Evolutionary conservation across 1,140 invertebrate genomes (phyloP), one percentile per base, ranked within the genome.

Genomic region (Battus philenor): DNA sequence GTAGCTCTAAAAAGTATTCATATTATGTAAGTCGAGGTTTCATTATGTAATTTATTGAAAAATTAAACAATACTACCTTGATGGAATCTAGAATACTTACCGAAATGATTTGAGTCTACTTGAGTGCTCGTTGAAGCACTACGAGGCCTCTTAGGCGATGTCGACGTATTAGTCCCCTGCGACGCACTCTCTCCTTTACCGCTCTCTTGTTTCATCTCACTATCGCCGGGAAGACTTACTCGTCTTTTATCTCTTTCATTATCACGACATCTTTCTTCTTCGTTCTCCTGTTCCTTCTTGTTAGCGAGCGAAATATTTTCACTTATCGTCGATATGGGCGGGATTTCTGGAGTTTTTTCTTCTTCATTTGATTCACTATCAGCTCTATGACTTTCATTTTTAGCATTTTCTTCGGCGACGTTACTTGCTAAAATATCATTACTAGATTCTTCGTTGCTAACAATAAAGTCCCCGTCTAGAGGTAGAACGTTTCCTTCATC

Each of bases 111-210:
- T 27, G 91, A 90, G 74, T 94, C 93, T 44, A 93, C 92, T 89
- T 93, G 93, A 9, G 92, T 93, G 44, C 91, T 93, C 12, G 92
- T 93, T 24, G 91, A 93, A 52, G 91, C 90, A 86, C 91, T 93
- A 70, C 91, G 87, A 50, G 91, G 91, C 81, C 91, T 83, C 77
- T 91, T 91, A 33, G 89, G 90, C 38, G 90, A 89, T 1, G 80
- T 68, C 1, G 80, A 79, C n/a, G 81, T 84, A 0, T 77, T 84
- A 1, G 74, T 75, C 38, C 78, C 74, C 6, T 78, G 59, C 2
- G 74, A 56, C 0, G 79, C 65, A 16, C 76, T 76, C 11, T 83
- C 79, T 5, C 44, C 45, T 29, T 72, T 72, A 44, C 31, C 62
- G 34, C 63, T 50, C 12, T 87, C 86, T 53, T 86, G 68, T 51